These are phyloP conservation scores for Bombus confusus DNA, from an alignment of 1,140 invertebrate genomes.

Conservation along the genomic window DNA sequence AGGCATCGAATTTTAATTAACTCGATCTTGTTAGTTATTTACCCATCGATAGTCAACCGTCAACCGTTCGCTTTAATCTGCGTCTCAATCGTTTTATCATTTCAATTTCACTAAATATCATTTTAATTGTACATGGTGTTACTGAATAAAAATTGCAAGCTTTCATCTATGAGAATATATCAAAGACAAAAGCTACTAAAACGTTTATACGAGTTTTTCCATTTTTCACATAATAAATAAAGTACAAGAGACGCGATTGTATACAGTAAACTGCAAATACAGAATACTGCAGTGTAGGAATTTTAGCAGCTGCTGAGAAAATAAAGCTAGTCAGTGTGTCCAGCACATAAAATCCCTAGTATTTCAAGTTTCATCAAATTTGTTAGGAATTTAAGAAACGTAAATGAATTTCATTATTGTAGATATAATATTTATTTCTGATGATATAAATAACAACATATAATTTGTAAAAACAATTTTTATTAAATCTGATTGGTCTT, in stretches of 20 bases:
- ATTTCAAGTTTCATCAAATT: background rate
- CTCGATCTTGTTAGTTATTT: slow-evolving; percentile 25
- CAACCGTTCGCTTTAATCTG: slow-evolving; percentile 20
- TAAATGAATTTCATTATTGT: slow-evolving; percentile 1
- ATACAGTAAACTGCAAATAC: slow-evolving; percentile 3
- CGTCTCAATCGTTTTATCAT: background rate
- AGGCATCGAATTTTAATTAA: slow-evolving; percentile 82
- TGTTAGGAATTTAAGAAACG: background rate
- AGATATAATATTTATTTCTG: slow-evolving; percentile 21
- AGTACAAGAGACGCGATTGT: background rate
- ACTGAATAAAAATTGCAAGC: background rate
- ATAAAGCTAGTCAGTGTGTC: background rate
- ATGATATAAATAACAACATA: slow-evolving; percentile 29
- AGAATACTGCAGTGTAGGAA: background rate
- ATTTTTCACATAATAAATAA: background rate
- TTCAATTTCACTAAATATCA: slow-evolving; percentile 19
- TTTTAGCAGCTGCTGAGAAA: background rate
- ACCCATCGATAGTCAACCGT: slow-evolving; percentile 7
- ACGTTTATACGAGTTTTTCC: background rate
- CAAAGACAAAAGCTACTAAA: background rate
- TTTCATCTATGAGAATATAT: background rate
- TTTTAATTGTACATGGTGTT: background rate
- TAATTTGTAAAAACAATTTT: slow-evolving; percentile 51
- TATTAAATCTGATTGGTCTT: slow-evolving; percentile 56
- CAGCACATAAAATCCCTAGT: slow-evolving; percentile 29